phyloP scores from a whole-genome alignment of 2,888 invertebrate genomes.

The Hydroisotoma schaefferi region DNA sequence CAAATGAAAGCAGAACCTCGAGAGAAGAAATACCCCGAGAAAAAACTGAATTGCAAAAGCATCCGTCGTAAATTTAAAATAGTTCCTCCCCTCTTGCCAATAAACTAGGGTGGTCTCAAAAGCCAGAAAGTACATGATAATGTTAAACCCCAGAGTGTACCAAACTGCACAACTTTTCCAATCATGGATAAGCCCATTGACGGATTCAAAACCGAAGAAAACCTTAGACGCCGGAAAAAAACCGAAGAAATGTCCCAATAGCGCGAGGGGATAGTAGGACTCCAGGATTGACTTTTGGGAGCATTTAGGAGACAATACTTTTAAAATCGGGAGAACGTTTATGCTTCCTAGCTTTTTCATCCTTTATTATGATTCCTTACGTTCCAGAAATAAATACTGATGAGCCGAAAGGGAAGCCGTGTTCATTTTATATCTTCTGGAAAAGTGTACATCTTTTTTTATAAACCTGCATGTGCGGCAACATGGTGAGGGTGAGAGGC shows the following conservation, averaged over 20 bases:
- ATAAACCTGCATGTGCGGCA: no score
- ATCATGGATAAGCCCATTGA: slow-evolving; percentile 5
- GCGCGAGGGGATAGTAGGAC: slow-evolving; percentile 24
- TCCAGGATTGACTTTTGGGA: slow-evolving; percentile 11
- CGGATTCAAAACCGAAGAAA: slow-evolving; percentile 5
- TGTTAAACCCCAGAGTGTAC: not conserved
- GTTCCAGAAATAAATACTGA: no score
- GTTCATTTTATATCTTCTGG: no score
- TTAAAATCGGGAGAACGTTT: no score
- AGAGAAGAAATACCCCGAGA: slow-evolving; percentile 19
- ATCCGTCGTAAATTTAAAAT: slow-evolving; percentile 28
- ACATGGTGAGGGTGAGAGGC: no score
- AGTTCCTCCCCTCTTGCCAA: slow-evolving; percentile 17
- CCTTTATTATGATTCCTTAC: no score
- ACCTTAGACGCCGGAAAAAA: slow-evolving; percentile 27
- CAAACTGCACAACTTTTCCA: not conserved
- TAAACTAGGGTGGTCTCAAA: slow-evolving; percentile 19
- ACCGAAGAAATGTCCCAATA: slow-evolving; percentile 24
- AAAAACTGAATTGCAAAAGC: slow-evolving; percentile 32
- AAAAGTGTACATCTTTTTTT: no score
- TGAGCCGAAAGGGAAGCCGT: no score
- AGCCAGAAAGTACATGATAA: not conserved
- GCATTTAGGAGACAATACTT: no score
- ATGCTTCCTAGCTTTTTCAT: no score
- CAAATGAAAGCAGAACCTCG: slow-evolving; percentile 7